Evolutionary conservation across 1,140 invertebrate genomes (phyloP).

Genomic region (Drosophila athabasca): DNA sequence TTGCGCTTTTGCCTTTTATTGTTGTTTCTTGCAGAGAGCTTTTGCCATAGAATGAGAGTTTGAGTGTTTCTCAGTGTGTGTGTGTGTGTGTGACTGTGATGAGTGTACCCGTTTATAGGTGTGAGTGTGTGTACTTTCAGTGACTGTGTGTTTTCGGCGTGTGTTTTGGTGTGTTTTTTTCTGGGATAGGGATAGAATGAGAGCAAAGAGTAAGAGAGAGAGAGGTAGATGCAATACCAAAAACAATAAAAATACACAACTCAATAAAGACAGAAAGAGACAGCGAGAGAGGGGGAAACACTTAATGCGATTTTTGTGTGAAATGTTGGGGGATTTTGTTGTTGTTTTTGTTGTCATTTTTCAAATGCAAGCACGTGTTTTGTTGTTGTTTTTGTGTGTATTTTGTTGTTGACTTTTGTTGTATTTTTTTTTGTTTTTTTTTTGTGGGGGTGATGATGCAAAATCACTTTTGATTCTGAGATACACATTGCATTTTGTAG

Average conservation of each 20-base stretch:
- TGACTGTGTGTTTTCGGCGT: slow-evolving; percentile 41
- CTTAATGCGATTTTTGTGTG: slow-evolving; percentile 47
- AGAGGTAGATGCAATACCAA: slow-evolving; percentile 66
- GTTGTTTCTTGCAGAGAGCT: slow-evolving; percentile 44
- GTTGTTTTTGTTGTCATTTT: slow-evolving; percentile 30
- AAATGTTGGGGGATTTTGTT: slow-evolving; percentile 15
- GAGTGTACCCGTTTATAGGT: slow-evolving; percentile 45
- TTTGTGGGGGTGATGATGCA: slow-evolving; percentile 42
- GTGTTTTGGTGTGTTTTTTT: not conserved
- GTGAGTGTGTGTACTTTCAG: slow-evolving; percentile 8
- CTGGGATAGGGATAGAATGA: slow-evolving; percentile 25
- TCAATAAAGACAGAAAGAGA: slow-evolving; percentile 26
- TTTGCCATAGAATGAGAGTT: slow-evolving; percentile 48
- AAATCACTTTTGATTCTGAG: slow-evolving; percentile 14
- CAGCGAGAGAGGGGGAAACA: slow-evolving; percentile 31
- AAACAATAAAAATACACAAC: slow-evolving; percentile 60
- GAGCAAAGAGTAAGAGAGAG: slow-evolving; percentile 30
- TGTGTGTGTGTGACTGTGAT: slow-evolving; percentile 46
- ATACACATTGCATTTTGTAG: too few species aligned
- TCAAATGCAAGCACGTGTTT: slow-evolving; percentile 74
- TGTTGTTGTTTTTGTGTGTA: slow-evolving; percentile 17
- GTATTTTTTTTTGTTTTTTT: slow-evolving; percentile 26
- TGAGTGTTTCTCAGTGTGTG: slow-evolving; percentile 30
- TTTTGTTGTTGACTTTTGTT: slow-evolving; percentile 46
- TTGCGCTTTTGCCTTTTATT: slow-evolving; percentile 39